Evolutionary conservation across 2,797 vertebrate species (phyloP).

Genomic region (Ispidina picta): DNA sequence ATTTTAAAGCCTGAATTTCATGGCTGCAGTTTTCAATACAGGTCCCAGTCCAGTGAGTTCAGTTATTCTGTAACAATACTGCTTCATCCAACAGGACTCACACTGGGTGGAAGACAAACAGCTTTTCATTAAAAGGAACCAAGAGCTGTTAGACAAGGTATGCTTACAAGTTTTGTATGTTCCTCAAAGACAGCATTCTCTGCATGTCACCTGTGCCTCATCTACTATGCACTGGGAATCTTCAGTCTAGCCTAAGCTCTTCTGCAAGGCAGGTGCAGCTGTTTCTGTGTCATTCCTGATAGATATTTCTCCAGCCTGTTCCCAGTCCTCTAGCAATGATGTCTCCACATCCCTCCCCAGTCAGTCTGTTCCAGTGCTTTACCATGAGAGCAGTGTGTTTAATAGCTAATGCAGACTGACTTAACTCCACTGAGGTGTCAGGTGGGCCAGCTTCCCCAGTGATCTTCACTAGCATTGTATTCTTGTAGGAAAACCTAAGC

Average conservation of each 20-base stretch:
- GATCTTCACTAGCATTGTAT: neutral
- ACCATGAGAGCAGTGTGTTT: neutral
- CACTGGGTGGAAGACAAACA: constrained; percentile 99
- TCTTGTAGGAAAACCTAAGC: neutral
- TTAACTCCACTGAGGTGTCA: neutral
- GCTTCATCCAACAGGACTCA: constrained; percentile 87
- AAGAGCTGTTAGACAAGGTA: constrained; percentile 97
- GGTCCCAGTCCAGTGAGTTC: neutral
- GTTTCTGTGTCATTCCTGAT: neutral
- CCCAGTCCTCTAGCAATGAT: neutral
- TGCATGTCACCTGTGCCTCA: neutral
- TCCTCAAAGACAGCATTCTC: neutral
- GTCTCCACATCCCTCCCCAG: neutral
- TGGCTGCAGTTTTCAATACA: neutral
- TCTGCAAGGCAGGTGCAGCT: neutral
- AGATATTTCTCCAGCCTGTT: neutral
- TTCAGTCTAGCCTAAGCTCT: neutral
- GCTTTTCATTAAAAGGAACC: constrained; percentile 94
- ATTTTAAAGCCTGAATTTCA: neutral
- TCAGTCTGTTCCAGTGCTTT: neutral
- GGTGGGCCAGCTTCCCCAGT: neutral
- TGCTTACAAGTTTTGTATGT: neutral
- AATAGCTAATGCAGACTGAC: neutral
- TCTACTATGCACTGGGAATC: neutral
- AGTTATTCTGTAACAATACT: constrained; percentile 46